Conservation (phyloP, 2,113 vertebrate genomes). For the Gobio gobio region DNA sequence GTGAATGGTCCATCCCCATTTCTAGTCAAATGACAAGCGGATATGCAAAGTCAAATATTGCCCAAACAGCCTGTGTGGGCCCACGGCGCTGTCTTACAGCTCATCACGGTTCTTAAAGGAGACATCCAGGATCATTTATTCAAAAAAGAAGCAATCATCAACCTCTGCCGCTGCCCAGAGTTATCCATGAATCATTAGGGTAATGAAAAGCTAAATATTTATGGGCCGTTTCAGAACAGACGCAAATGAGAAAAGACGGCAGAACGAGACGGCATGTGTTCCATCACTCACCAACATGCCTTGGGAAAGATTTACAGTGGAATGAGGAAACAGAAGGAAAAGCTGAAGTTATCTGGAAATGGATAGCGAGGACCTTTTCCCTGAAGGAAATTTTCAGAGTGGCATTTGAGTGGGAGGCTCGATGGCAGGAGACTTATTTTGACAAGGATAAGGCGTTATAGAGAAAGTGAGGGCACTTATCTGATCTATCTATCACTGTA, state of each 20-base stretch:
- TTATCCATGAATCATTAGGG: slow-evolving; percentile 2
- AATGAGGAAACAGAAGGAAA: slow-evolving; percentile 14
- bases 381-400: background rate
- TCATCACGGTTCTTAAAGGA: slow-evolving; percentile 6
- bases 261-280: background rate
- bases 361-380: background rate
- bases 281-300: background rate
- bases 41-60: background rate
- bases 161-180: background rate
- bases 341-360: slow-evolving; percentile 6
- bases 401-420: background rate
- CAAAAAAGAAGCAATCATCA: background rate
- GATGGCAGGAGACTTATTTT: background rate
- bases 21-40: too few species aligned
- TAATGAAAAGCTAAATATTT: slow-evolving; percentile 22
- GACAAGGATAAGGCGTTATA: background rate
- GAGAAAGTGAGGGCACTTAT: slow-evolving; percentile 15
- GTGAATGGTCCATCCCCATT: too few species aligned
- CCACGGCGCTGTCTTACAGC: background rate
- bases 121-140: background rate
- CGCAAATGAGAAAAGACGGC: background rate
- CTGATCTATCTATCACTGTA: background rate
- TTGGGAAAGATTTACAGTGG: slow-evolving; percentile 11
- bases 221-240: slow-evolving; percentile 16
- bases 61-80: slow-evolving; percentile 1